A percentile compares a stretch with the other conserved stretches of the same genome.
These are phyloP conservation scores for Rhyacophila brunnea DNA, from an alignment of 1,140 invertebrate genomes.

Conservation along the genomic window DNA sequence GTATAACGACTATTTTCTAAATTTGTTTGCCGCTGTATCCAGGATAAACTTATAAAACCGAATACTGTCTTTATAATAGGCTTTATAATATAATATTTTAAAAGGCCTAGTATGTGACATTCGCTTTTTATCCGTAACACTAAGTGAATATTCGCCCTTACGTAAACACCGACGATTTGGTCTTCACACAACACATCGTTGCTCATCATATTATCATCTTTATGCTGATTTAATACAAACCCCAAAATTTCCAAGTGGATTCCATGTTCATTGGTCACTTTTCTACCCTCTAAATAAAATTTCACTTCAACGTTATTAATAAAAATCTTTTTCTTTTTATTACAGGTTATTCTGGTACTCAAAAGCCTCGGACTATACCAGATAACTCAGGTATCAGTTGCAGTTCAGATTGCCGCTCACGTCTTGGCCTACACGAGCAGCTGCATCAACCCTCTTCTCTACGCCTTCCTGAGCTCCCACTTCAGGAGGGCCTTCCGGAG, in stretches of 20 bases:
- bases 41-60: no score
- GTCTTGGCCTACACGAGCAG: slow-evolving; percentile 94
- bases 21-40: no score
- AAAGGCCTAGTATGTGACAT: no score
- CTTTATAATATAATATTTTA: no score
- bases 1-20: no score
- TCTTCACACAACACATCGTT: no score
- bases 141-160: no score
- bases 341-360: slow-evolving; percentile 74
- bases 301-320: not conserved
- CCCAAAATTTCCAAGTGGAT: not conserved
- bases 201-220: no score
- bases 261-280: not conserved
- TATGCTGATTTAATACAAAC: not conserved
- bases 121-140: no score
- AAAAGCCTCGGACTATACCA: slow-evolving; percentile 73
- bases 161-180: no score
- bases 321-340: slow-evolving; percentile 35
- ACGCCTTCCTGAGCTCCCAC: slow-evolving; percentile 86
- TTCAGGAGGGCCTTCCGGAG: slow-evolving; percentile 82
- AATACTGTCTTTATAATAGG: no score
- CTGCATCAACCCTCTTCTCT: slow-evolving; percentile 94
- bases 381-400: slow-evolving; percentile 63
- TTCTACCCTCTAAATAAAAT: not conserved
- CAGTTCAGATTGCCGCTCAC: slow-evolving; percentile 80